phyloP scores from a whole-genome alignment of 1,140 invertebrate genomes.

The Zaprionus lachaisei region DNA sequence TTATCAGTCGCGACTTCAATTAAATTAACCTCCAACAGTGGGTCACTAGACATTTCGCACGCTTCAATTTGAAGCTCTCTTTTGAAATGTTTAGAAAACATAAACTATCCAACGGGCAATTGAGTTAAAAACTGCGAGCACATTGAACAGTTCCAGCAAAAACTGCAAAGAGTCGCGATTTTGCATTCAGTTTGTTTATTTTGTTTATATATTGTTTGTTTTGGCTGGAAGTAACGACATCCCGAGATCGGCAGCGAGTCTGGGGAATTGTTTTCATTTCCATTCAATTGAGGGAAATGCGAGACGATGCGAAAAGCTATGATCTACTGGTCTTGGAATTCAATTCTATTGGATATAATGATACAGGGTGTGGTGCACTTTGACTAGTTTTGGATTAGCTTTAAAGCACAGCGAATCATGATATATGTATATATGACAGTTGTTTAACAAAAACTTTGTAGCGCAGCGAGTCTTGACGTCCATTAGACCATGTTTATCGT shows the following conservation, averaged over 20 bases:
- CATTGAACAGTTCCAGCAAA: slow-evolving; percentile 24
- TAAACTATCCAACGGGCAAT: slow-evolving; percentile 9
- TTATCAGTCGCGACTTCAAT: slow-evolving; percentile 51
- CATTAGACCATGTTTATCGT: neutral
- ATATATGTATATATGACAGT: no score
- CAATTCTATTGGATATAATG: slow-evolving; percentile 7
- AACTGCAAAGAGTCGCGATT: slow-evolving; percentile 1
- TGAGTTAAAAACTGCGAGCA: slow-evolving; percentile 11
- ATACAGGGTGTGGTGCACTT: no score
- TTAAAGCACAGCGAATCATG: neutral
- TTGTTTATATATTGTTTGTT: slow-evolving; percentile 10
- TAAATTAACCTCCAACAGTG: slow-evolving; percentile 63
- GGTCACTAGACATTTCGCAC: slow-evolving; percentile 28
- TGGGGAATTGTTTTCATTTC: slow-evolving; percentile 32
- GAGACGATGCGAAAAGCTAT: neutral
- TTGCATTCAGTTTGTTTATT: slow-evolving; percentile 37
- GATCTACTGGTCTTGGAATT: neutral
- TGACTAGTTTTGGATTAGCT: no score
- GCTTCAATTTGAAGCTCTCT: neutral
- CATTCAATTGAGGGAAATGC: neutral
- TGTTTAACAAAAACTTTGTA: no score
- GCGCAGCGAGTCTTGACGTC: no score
- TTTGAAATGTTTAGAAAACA: neutral
- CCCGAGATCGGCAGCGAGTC: slow-evolving; percentile 8
- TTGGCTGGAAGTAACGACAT: slow-evolving; percentile 13